These are phyloP conservation scores for Hiodon alosoides DNA, from an alignment of 2,113 vertebrate genomes.

Conservation along the genomic window DNA sequence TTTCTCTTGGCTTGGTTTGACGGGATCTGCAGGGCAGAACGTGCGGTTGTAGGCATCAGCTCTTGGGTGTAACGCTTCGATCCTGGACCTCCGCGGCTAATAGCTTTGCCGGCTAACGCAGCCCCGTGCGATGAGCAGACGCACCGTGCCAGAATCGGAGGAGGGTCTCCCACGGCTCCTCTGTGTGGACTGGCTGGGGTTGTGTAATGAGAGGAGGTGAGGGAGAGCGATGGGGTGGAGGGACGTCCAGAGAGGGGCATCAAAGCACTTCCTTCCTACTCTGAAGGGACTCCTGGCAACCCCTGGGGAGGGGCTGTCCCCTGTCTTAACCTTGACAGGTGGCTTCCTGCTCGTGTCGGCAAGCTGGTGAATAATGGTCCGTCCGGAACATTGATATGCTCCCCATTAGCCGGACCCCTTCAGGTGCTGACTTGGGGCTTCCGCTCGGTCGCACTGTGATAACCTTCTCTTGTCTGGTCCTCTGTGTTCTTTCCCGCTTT, in stretches of 20 bases:
- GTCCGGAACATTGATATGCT: slow-evolving; percentile 38
- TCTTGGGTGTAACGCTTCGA: background rate
- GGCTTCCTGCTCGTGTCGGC: slow-evolving; percentile 30
- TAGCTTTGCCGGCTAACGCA: background rate
- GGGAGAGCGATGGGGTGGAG: slow-evolving; percentile 19
- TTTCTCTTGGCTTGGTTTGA: too few relatives aligned
- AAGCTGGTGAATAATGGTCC: slow-evolving; percentile 25
- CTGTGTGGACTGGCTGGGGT: slow-evolving; percentile 3
- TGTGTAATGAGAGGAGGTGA: background rate
- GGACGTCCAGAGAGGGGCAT: slow-evolving; percentile 22
- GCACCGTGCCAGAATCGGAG: too few relatives aligned
- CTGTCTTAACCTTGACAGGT: slow-evolving; percentile 21
- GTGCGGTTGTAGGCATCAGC: background rate
- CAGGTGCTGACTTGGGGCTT: background rate
- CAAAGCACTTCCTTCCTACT: slow-evolving; percentile 29
- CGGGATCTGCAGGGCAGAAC: too few relatives aligned
- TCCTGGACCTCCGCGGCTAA: background rate
- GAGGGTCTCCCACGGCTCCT: too few relatives aligned
- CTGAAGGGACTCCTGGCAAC: background rate
- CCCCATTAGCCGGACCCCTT: background rate
- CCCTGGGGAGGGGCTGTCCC: slow-evolving; percentile 28
- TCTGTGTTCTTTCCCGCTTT: background rate
- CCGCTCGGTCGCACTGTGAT: background rate
- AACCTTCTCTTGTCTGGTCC: background rate
- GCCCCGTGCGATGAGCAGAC: background rate